Conservation (phyloP, 2,888 invertebrate species). For the Poecilobothrus nobilitatus region DNA sequence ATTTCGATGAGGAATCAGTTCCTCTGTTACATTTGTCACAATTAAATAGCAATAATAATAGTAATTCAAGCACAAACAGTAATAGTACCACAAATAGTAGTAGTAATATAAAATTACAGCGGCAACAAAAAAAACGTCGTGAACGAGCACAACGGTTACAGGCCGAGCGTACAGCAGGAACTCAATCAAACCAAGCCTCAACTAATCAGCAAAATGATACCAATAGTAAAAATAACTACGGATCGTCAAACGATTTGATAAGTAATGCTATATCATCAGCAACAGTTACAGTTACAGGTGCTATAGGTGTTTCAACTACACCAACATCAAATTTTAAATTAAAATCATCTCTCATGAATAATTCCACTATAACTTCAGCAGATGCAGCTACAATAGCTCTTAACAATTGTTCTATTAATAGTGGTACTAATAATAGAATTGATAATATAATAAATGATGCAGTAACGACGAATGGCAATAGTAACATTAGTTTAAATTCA, state of each 20-base stretch:
- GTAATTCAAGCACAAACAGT: neutral
- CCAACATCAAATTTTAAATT: neutral
- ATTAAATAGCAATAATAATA: neutral
- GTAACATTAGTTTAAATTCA: neutral
- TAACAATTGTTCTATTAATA: neutral
- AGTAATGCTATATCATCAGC: slow-evolving; percentile 13
- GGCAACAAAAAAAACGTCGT: slow-evolving; percentile 74
- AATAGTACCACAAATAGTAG: slow-evolving; percentile 14
- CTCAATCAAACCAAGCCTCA: slow-evolving; percentile 34
- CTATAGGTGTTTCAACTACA: neutral
- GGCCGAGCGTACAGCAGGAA: slow-evolving; percentile 64
- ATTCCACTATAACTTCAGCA: neutral
- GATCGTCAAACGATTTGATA: neutral
- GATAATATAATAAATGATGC: slow-evolving; percentile 18
- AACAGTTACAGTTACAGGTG: slow-evolving; percentile 3
- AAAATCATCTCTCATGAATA: neutral
- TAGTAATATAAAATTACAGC: slow-evolving; percentile 40
- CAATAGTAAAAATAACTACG: neutral
- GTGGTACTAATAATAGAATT: neutral
- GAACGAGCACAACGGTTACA: slow-evolving; percentile 88
- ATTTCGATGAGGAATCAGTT: slow-evolving; percentile 11
- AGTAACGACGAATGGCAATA: slow-evolving; percentile 31
- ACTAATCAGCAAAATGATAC: slow-evolving; percentile 20
- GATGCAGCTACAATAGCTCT: neutral
- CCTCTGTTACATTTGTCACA: slow-evolving; percentile 8